Evolutionary conservation across 2,888 invertebrate genomes (phyloP).

Genomic region (Spatulosminthurus flaviceps): DNA sequence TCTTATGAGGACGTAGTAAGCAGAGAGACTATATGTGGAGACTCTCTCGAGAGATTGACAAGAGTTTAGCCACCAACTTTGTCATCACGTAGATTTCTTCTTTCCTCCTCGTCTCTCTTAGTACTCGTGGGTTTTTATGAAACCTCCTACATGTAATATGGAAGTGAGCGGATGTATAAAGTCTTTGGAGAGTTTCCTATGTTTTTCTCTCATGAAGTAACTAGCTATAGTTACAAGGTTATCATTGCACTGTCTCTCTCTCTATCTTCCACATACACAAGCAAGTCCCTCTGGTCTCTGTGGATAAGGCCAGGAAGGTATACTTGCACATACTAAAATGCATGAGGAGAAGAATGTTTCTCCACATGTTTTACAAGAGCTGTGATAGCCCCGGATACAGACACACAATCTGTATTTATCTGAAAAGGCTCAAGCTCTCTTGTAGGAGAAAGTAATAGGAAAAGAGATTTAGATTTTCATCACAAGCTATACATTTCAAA

Average conservation of each 20-base stretch:
- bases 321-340: not conserved
- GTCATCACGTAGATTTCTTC: conserved; percentile 29
- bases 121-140: not conserved
- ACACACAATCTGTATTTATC: conserved; percentile 14
- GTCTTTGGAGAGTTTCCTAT: too few relatives aligned
- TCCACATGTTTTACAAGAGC: not conserved
- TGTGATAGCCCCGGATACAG: not conserved
- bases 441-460: not conserved
- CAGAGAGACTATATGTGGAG: conserved; percentile 31
- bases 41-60: conserved; percentile 46
- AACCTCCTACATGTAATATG: too few relatives aligned
- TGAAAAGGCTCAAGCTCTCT: not conserved
- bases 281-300: too few relatives aligned
- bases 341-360: not conserved
- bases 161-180: too few relatives aligned
- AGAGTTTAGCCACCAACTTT: conserved; percentile 34
- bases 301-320: too few relatives aligned
- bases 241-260: too few relatives aligned
- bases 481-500: conserved; percentile 18
- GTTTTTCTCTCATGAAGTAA: too few relatives aligned
- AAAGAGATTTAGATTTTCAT: conserved; percentile 18
- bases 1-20: conserved; percentile 45
- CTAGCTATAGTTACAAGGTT: too few relatives aligned
- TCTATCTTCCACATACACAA: too few relatives aligned
- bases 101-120: conserved; percentile 29